Conservation (phyloP, 2,888 invertebrate species). For the Pachycephus smyrnensis region DNA sequence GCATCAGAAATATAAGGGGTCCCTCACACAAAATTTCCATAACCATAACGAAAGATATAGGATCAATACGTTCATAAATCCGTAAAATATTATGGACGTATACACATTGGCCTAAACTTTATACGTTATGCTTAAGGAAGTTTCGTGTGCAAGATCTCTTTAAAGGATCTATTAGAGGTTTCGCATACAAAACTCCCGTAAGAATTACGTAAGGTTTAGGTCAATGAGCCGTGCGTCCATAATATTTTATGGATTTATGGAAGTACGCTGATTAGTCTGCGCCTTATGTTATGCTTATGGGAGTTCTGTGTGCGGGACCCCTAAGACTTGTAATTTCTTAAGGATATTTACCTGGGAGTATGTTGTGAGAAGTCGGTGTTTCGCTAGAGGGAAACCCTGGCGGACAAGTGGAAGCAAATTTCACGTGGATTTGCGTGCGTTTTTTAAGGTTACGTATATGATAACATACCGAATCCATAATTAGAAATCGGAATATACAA, state of each 20-base stretch:
- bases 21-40: neutral
- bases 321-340: neutral
- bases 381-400: neutral
- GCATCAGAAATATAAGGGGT: neutral
- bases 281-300: too few relatives aligned
- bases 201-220: too few relatives aligned
- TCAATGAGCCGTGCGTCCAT: too few relatives aligned
- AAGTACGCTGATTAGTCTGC: too few relatives aligned
- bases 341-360: neutral
- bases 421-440: neutral
- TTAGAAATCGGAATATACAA: constrained; percentile 63
- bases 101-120: too few relatives aligned
- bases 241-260: too few relatives aligned
- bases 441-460: neutral
- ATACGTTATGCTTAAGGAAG: too few relatives aligned
- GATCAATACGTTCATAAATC: too few relatives aligned
- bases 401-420: neutral
- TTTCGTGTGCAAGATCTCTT: too few relatives aligned
- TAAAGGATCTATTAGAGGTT: too few relatives aligned
- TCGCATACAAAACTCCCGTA: too few relatives aligned
- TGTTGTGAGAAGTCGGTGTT: neutral
- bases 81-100: neutral
- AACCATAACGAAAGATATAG: neutral
- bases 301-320: neutral
- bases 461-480: neutral